These are phyloP conservation scores for Lepus timidus DNA, from an alignment of 2,113 vertebrate genomes.

Conservation along the genomic window DNA sequence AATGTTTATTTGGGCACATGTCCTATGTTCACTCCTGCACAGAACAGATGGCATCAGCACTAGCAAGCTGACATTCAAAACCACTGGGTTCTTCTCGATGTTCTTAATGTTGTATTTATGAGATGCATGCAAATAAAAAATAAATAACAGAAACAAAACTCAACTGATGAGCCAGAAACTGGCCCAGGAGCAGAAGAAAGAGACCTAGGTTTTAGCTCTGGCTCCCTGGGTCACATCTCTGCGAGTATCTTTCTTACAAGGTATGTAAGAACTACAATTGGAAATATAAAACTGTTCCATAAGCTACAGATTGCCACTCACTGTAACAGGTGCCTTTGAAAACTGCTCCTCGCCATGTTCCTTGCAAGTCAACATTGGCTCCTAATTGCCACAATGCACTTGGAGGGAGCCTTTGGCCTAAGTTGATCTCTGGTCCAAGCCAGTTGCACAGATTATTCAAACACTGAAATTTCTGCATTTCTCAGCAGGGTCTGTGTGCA, in stretches of 20 bases:
- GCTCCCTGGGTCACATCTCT: neutral
- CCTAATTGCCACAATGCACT: neutral
- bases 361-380: neutral
- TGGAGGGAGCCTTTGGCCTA: neutral
- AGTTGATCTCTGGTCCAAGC: neutral
- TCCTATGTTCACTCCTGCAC: neutral
- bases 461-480: neutral
- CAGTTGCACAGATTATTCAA: rapidly evolving
- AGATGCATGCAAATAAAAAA: too few species aligned
- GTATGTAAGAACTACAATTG: neutral
- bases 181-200: neutral
- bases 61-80: neutral
- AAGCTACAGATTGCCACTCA: neutral
- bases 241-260: neutral
- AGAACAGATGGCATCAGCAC: neutral
- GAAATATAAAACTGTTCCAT: neutral
- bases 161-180: neutral
- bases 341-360: rapidly evolving
- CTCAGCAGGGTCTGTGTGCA: neutral
- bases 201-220: neutral
- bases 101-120: too few species aligned
- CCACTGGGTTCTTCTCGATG: too few species aligned
- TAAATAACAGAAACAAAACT: too few species aligned
- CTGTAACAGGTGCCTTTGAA: neutral
- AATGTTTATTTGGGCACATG: neutral